Percentiles rank a stretch among this genome's conserved stretches.
Conservation (phyloP, 2,888 invertebrate genomes). For the Scaptomyza caliginosa region DNA sequence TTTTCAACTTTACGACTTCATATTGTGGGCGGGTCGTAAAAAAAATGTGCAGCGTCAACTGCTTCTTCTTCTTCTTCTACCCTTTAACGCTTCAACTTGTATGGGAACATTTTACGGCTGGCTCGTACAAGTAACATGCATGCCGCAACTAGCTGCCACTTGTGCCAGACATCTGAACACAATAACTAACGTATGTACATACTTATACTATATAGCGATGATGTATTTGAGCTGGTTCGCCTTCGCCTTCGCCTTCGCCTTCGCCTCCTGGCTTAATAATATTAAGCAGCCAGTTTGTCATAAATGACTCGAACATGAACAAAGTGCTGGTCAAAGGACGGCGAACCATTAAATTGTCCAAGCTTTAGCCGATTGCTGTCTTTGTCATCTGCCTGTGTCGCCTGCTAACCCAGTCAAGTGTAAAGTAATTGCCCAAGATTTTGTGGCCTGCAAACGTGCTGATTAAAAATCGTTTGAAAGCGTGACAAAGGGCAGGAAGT, state of each 20-base stretch:
- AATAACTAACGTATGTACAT: not conserved
- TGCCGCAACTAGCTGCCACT: slow-evolving; percentile 65
- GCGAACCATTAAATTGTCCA: slow-evolving; percentile 48
- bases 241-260: too few relatives aligned
- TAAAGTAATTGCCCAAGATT: slow-evolving; percentile 61
- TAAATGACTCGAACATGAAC: slow-evolving; percentile 52
- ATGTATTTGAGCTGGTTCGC: slow-evolving; percentile 52
- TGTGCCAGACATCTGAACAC: slow-evolving; percentile 57
- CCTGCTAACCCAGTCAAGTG: slow-evolving; percentile 53
- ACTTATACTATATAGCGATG: slow-evolving; percentile 19
- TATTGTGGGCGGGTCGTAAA: slow-evolving; percentile 79
- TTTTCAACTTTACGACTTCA: slow-evolving; percentile 77
- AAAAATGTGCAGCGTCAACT: slow-evolving; percentile 73
- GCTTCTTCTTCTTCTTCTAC: not conserved
- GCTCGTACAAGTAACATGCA: slow-evolving; percentile 50
- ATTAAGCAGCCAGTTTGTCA: slow-evolving; percentile 75
- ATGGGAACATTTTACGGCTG: slow-evolving; percentile 41
- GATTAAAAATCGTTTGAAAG: slow-evolving; percentile 46
- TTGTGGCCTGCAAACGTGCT: slow-evolving; percentile 70
- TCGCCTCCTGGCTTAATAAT: slow-evolving; percentile 36
- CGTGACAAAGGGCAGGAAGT: not conserved
- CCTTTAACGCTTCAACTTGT: slow-evolving; percentile 39
- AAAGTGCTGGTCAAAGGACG: slow-evolving; percentile 30
- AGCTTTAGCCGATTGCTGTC: slow-evolving; percentile 42
- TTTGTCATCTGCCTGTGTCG: slow-evolving; percentile 38